These are phyloP conservation scores for Heterodera carotae DNA, from an alignment of 1,140 invertebrate species.

Conservation along the genomic window DNA sequence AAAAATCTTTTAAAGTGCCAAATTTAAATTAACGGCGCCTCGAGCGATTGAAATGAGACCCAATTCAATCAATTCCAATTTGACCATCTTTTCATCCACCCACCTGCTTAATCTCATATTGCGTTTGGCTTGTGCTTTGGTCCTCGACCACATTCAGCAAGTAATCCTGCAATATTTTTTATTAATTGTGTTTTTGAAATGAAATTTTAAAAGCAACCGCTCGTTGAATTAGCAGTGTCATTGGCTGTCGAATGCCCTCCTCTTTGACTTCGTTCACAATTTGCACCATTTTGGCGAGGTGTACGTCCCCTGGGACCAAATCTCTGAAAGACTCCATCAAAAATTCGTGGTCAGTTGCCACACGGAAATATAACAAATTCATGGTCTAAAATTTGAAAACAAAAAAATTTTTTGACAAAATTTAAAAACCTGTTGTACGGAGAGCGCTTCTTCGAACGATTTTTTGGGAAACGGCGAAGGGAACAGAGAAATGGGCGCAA, in stretches of 20 bases:
- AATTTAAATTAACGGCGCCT: too few species aligned
- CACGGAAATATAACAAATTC: conserved; percentile 58
- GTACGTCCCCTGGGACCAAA: conserved; percentile 60
- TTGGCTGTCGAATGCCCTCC: conserved; percentile 50
- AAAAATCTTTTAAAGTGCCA: too few species aligned
- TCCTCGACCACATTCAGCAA: not conserved
- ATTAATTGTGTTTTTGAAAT: not conserved
- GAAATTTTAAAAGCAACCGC: conserved; percentile 49
- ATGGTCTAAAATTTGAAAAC: conserved; percentile 44
- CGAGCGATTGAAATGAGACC: too few species aligned
- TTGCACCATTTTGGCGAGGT: conserved; percentile 55
- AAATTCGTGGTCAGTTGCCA: conserved; percentile 63
- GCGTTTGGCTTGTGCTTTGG: not conserved
- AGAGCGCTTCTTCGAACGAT: conserved; percentile 56
- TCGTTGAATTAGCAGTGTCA: conserved; percentile 57
- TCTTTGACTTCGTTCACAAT: conserved; percentile 50
- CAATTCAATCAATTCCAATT: too few species aligned
- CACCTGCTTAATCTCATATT: not conserved
- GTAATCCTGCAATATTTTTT: not conserved
- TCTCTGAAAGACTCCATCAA: conserved; percentile 54
- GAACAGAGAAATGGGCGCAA: conserved; percentile 58
- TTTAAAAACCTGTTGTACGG: conserved; percentile 53
- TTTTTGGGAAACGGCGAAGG: conserved; percentile 61
- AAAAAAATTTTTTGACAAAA: not conserved
- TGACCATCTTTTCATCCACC: not conserved